A percentile compares a stretch with the other conserved stretches of the same genome.
Evolutionary conservation across 92 coral and sea anemone species (phyloP).

Genomic region (Heteractis magnifica): DNA sequence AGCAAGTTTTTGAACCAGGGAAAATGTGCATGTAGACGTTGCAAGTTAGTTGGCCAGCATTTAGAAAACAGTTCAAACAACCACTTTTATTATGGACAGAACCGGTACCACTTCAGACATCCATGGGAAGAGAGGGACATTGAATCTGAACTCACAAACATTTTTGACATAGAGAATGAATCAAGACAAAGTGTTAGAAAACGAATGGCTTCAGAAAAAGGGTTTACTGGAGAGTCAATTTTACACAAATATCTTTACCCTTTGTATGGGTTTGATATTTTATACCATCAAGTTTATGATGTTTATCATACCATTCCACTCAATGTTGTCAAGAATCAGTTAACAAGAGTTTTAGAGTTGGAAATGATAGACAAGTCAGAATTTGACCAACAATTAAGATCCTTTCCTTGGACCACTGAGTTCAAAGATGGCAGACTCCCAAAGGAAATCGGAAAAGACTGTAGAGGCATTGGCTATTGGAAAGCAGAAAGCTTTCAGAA

Average conservation of each 20-base stretch:
- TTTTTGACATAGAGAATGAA: slow-evolving; percentile 59
- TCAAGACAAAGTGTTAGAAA: slow-evolving; percentile 45
- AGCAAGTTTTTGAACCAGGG: slow-evolving; percentile 67
- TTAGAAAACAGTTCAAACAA: slow-evolving; percentile 37
- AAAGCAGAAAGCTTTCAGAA: slow-evolving; percentile 62
- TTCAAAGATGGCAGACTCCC: slow-evolving; percentile 56
- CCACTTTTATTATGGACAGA: slow-evolving; percentile 59
- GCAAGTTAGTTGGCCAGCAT: slow-evolving; percentile 52
- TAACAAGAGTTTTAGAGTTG: slow-evolving; percentile 29
- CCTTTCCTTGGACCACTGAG: slow-evolving; percentile 60
- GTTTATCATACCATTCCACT: slow-evolving; percentile 53
- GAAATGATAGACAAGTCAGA: slow-evolving; percentile 32
- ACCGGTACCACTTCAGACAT: slow-evolving; percentile 52
- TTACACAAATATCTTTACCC: slow-evolving; percentile 56
- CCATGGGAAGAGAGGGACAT: slow-evolving; percentile 53
- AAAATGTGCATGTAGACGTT: slow-evolving; percentile 56
- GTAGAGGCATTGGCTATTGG: slow-evolving; percentile 68
- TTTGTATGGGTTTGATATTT: slow-evolving; percentile 57
- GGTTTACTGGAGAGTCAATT: slow-evolving; percentile 50
- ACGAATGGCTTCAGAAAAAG: slow-evolving; percentile 53
- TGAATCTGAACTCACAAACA: slow-evolving; percentile 25
- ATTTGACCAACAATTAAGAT: slow-evolving; percentile 43
- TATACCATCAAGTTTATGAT: slow-evolving; percentile 56
- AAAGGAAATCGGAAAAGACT: slow-evolving; percentile 36
- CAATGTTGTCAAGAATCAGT: slow-evolving; percentile 64